Evolutionary conservation across 2,888 invertebrate genomes (phyloP).

Genomic region (Argyresthia goedartella): DNA sequence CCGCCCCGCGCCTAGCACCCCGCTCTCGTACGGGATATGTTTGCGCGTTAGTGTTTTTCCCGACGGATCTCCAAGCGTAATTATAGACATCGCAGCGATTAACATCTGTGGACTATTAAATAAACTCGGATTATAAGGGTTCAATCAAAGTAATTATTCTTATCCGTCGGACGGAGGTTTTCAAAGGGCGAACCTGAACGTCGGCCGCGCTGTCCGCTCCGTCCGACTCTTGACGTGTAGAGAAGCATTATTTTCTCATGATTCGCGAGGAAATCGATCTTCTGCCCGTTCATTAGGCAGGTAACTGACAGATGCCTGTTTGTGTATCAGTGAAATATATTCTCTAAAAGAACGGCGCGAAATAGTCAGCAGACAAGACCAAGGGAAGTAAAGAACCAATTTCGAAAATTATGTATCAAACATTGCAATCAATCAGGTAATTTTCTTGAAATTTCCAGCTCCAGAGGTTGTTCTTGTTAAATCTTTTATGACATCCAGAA

Average conservation of each 20-base stretch:
- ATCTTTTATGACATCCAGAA: too few species aligned
- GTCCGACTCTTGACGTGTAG: constrained; percentile 24
- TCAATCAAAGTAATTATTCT: constrained; percentile 71
- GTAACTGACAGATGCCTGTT: constrained; percentile 3
- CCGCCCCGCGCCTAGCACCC: too few species aligned
- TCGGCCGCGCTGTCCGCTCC: neutral
- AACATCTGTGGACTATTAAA: constrained; percentile 70
- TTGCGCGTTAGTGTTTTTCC: constrained; percentile 44
- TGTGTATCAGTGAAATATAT: neutral
- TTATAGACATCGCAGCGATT: constrained; percentile 61
- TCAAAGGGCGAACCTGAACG: constrained; percentile 39
- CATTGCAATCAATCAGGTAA: too few species aligned
- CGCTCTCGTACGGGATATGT: constrained; percentile 6
- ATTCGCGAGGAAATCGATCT: constrained; percentile 62
- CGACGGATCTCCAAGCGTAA: constrained; percentile 60
- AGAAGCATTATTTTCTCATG: constrained; percentile 64
- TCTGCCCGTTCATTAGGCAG: constrained; percentile 57
- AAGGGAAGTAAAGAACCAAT: too few species aligned
- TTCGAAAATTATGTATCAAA: too few species aligned
- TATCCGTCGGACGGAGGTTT: constrained; percentile 68
- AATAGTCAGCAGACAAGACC: too few species aligned
- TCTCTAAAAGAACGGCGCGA: neutral
- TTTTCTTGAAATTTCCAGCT: too few species aligned
- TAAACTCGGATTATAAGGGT: constrained; percentile 65
- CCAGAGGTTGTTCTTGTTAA: too few species aligned